Percentiles rank a stretch among this genome's conserved stretches.
Conservation (phyloP, 2,888 invertebrate genomes). For the Agrochola circellaris region DNA sequence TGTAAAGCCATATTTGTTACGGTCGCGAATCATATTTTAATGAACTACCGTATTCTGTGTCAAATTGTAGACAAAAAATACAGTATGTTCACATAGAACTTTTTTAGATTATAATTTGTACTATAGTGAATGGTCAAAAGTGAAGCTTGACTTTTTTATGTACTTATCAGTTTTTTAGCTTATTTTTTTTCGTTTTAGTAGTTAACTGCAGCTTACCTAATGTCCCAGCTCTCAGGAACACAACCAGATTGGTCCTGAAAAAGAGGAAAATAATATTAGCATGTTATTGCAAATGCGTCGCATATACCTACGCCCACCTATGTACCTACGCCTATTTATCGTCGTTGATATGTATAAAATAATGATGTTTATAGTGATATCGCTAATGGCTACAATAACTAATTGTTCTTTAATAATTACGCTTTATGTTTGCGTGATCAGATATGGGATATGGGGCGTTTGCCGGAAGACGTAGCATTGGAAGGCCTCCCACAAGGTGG, state of each 20-base stretch:
- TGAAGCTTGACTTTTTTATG: no score
- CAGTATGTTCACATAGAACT: not conserved
- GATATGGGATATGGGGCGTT: no score
- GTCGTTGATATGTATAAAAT: not conserved
- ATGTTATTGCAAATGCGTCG: not conserved
- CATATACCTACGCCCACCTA: not conserved
- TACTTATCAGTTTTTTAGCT: no score
- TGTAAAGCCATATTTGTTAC: no score
- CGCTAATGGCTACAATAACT: constrained; percentile 22
- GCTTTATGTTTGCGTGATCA: constrained; percentile 1
- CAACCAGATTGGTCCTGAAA: constrained; percentile 34
- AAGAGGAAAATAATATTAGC: not conserved
- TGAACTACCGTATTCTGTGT: not conserved
- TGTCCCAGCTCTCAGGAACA: constrained; percentile 44
- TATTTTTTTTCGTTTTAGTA: not conserved
- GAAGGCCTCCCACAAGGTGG: no score
- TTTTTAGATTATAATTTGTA: not conserved
- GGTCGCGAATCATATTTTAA: no score
- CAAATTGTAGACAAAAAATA: not conserved
- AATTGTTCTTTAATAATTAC: constrained; percentile 29
- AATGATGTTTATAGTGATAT: constrained; percentile 13
- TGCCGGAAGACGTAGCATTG: no score
- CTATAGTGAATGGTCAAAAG: no score
- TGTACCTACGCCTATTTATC: not conserved
- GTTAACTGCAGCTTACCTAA: constrained; percentile 36